A percentile compares a stretch with the other conserved stretches of the same genome.
phyloP scores from a whole-genome alignment of 35 echinoderm and acorn worm genomes.

The Chiridota heheva region DNA sequence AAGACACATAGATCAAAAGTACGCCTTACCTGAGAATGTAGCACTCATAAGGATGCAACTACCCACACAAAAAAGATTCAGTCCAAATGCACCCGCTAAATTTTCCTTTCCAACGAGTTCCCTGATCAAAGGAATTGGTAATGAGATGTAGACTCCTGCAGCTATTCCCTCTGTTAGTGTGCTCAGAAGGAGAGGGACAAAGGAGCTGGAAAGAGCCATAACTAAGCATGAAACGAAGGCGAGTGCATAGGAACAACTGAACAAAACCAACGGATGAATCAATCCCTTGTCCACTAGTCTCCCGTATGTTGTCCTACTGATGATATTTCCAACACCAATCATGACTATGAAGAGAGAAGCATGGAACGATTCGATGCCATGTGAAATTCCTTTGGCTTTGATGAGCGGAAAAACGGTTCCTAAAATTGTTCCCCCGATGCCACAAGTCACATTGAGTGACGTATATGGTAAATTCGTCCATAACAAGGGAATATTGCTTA shows the following conservation, averaged over 20 bases:
- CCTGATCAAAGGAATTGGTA: slow-evolving; percentile 7
- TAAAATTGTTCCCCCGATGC: slow-evolving; percentile 11
- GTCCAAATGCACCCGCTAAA: slow-evolving; percentile 32
- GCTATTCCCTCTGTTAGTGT: slow-evolving; percentile 17
- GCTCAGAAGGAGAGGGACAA: not conserved
- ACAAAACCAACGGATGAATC: slow-evolving; percentile 3
- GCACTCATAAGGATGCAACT: slow-evolving; percentile 39
- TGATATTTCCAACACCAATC: slow-evolving; percentile 1
- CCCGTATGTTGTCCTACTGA: slow-evolving; percentile 13
- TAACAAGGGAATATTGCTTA: slow-evolving; percentile 23
- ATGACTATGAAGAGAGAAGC: slow-evolving; percentile 28
- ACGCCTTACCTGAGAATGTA: slow-evolving; percentile 32
- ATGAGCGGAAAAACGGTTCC: slow-evolving; percentile 33
- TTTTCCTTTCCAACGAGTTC: not conserved
- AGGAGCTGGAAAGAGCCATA: not conserved
- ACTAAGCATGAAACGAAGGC: not conserved
- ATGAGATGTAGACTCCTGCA: slow-evolving; percentile 34
- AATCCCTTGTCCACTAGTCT: slow-evolving; percentile 22
- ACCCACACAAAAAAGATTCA: slow-evolving; percentile 24
- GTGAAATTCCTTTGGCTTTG: not conserved
- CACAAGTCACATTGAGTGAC: not conserved
- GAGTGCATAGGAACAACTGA: not conserved
- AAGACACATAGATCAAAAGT: no score
- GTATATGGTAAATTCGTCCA: slow-evolving; percentile 30
- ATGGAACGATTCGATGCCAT: slow-evolving; percentile 8